A percentile compares a stretch with the other conserved stretches of the same genome.
Evolutionary conservation across 2,113 vertebrate species (phyloP).

Genomic region (Melanocharis versteri): DNA sequence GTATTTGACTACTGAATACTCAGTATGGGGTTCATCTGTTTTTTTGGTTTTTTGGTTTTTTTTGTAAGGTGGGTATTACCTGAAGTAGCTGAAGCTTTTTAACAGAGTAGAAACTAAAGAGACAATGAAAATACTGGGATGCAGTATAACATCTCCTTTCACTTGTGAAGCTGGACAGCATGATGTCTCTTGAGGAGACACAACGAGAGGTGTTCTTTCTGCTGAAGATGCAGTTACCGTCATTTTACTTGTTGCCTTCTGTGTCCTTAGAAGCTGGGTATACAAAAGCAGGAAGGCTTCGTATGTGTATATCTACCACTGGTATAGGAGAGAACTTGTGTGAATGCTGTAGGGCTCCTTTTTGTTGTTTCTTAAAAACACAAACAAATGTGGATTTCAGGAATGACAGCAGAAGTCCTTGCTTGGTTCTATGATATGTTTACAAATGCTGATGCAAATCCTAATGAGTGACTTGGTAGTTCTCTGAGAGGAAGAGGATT

Average conservation of each 20-base stretch:
- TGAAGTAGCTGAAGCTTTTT: background rate
- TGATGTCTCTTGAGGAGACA: background rate
- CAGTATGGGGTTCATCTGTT: background rate
- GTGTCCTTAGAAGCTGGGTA: background rate
- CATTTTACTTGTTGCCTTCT: background rate
- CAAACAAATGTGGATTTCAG: background rate
- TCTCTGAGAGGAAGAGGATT: background rate
- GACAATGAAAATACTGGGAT: background rate
- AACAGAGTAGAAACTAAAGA: background rate
- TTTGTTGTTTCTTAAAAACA: background rate
- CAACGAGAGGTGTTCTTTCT: background rate
- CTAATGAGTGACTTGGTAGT: background rate
- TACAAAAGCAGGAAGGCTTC: background rate
- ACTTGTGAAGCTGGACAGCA: background rate
- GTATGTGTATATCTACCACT: accelerated
- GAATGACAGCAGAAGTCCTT: background rate
- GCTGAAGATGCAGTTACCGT: background rate
- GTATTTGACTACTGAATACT: background rate
- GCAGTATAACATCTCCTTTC: background rate
- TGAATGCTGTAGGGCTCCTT: background rate
- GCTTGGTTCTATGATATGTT: background rate
- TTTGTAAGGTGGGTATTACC: background rate
- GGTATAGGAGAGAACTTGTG: background rate
- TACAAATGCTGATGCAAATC: background rate
- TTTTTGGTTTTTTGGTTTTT: background rate